Percentiles rank a stretch among this genome's conserved stretches.
Conservation (phyloP, 2,797 vertebrate species). For the Gambelia wislizenii region DNA sequence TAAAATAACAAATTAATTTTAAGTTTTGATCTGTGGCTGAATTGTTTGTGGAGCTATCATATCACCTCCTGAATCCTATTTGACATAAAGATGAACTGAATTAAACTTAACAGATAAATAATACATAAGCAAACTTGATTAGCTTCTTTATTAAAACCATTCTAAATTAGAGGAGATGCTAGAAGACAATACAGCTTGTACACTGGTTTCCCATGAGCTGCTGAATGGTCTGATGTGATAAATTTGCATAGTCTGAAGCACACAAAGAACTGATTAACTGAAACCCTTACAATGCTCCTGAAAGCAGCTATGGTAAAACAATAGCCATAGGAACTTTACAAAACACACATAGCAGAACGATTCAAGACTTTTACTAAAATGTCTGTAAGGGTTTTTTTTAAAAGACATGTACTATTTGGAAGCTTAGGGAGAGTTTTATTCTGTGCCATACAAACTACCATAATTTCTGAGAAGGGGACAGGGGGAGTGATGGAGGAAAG, state of each 20-base stretch:
- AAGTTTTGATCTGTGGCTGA: slow-evolving; percentile 74
- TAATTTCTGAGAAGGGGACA: slow-evolving; percentile 77
- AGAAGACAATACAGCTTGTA: slow-evolving; percentile 94
- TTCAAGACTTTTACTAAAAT: slow-evolving; percentile 82
- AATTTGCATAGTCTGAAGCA: slow-evolving; percentile 97
- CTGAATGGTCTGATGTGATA: slow-evolving; percentile 93
- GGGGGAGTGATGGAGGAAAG: slow-evolving; percentile 54
- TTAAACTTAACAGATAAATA: slow-evolving; percentile 83
- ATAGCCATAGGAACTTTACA: slow-evolving; percentile 90
- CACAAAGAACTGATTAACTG: slow-evolving; percentile 99
- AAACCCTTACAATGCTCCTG: slow-evolving; percentile 91
- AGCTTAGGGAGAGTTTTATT: slow-evolving; percentile 84
- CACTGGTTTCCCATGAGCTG: slow-evolving; percentile 93
- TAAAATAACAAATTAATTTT: slow-evolving; percentile 71
- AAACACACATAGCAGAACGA: slow-evolving; percentile 86
- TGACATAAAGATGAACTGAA: slow-evolving; percentile 74
- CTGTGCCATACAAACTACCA: slow-evolving; percentile 80
- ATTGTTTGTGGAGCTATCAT: slow-evolving; percentile 75
- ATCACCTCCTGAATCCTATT: slow-evolving; percentile 74
- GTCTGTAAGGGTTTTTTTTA: slow-evolving; percentile 61
- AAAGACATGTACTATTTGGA: slow-evolving; percentile 80
- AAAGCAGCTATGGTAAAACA: slow-evolving; percentile 89
- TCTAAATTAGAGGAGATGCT: slow-evolving; percentile 89
- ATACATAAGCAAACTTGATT: slow-evolving; percentile 88
- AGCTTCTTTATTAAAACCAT: slow-evolving; percentile 98